A percentile compares a stretch with the other conserved stretches of the same genome.
These are phyloP conservation scores for Neoseiulus cucumeris DNA, from an alignment of 1,140 invertebrate genomes.

Conservation along the genomic window DNA sequence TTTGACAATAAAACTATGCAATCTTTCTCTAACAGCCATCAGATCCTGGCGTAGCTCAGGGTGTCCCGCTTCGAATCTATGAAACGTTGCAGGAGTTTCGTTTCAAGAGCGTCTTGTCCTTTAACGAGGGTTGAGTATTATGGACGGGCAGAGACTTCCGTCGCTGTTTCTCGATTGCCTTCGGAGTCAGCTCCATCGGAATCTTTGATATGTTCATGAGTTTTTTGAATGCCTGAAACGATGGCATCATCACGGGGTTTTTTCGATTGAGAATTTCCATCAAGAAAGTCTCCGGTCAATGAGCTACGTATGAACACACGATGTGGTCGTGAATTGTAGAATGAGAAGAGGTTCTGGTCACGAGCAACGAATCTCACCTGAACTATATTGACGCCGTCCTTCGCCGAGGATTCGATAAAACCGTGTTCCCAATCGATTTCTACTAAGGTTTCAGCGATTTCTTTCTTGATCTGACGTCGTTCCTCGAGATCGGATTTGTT, in stretches of 20 bases:
- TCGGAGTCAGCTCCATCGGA: neutral
- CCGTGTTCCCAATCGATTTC: constrained; percentile 72
- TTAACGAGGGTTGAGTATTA: neutral
- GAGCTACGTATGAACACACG: too few relatives aligned
- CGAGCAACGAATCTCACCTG: neutral
- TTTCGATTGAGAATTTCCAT: too few relatives aligned
- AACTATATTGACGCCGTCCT: constrained; percentile 47
- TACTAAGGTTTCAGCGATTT: constrained; percentile 57
- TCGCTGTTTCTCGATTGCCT: neutral
- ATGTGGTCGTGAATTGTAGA: too few relatives aligned
- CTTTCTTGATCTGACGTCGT: constrained; percentile 22
- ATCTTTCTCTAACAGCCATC: too few relatives aligned
- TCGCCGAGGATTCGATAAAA: constrained; percentile 67
- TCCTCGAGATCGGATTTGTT: constrained; percentile 62
- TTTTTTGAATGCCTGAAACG: constrained; percentile 2
- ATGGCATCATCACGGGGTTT: neutral
- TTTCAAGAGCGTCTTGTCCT: constrained; percentile 3
- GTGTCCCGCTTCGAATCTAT: neutral
- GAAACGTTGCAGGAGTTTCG: constrained; percentile 6
- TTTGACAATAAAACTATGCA: too few relatives aligned
- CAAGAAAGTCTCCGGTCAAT: too few relatives aligned
- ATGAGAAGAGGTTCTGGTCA: too few relatives aligned
- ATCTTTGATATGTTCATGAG: constrained; percentile 9
- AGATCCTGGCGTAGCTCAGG: too few relatives aligned
- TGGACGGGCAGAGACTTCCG: constrained; percentile 1